Evolutionary conservation across 2,888 invertebrate species (phyloP), one percentile per base, ranked within the genome.

Genomic region (Apamea anceps): DNA sequence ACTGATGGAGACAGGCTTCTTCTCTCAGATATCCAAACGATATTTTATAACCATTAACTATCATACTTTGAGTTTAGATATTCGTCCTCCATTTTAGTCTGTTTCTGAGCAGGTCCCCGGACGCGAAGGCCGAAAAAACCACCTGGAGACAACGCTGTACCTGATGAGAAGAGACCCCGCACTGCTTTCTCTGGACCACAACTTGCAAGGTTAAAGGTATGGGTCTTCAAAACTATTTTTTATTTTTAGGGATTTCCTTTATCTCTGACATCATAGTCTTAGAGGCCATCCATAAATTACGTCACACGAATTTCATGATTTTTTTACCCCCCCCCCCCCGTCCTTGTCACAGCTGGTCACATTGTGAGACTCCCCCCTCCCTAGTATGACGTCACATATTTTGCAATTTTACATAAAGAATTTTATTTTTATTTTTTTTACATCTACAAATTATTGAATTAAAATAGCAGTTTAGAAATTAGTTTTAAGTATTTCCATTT

Each of bases 101-200:
- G 71, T 89, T 83, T 89, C 72, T 85, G 82, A 77, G 13, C 95
- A 97, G 98, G 98, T 95, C 98, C 97, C 1, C 94, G 98, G 68
- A 97, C 97, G 66, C 94, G 98, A 85, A 94, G 97, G 78, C 96
- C 97, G 10, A 97, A 97, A 93, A 97, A 97, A 79, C 96, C 96
- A 0, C 95, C 96, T 5, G 96, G 95, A 80, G 96, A 96, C 15
- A 91, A 89, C 0, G 85, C 90, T 6, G 85, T 85, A 25, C 91
- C 94, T 3, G 98, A 98, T 89, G 99, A 99, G 95, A 99, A 99
- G 94, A 97, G 99, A 89, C 99, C 99, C 0, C 96, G 99, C 74
- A 99, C 99, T 1, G 99, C 99, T 21, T 99, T 99, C 97, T 99
- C 99, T 77, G 98, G 98, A 75, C 99, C 99, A 66, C 99, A 99